phyloP scores from a whole-genome alignment of 2,888 invertebrate species.

The Lasioglossum pauxillum region DNA sequence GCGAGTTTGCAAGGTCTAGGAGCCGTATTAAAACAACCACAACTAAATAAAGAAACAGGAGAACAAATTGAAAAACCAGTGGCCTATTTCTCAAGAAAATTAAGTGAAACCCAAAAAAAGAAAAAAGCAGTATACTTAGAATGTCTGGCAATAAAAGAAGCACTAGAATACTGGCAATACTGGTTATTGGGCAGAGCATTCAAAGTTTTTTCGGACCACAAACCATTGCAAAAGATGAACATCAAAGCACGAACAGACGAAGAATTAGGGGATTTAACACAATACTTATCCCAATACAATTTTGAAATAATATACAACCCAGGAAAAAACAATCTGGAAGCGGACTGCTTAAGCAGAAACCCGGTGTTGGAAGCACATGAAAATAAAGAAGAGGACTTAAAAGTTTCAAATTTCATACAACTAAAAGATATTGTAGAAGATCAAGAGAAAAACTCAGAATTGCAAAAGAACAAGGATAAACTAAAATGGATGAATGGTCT shows the following conservation, averaged over 20 bases:
- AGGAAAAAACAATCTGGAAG: conserved; percentile 20
- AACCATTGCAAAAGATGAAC: conserved; percentile 35
- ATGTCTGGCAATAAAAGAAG: too few relatives aligned
- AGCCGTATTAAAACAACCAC: conserved; percentile 6
- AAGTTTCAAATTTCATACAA: conserved; percentile 4
- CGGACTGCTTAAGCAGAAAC: not conserved
- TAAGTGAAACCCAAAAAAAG: not conserved
- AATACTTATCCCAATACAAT: conserved; percentile 27
- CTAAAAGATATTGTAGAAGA: conserved; percentile 3
- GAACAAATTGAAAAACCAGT: not conserved
- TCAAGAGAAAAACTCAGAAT: not conserved
- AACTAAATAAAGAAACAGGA: not conserved
- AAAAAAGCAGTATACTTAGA: too few relatives aligned
- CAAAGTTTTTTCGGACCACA: conserved; percentile 28
- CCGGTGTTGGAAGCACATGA: conserved; percentile 1
- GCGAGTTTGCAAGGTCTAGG: conserved; percentile 27
- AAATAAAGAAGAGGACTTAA: not conserved
- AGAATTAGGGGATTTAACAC: conserved; percentile 22
- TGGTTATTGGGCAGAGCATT: conserved; percentile 7
- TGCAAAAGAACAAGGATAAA: conserved; percentile 3
- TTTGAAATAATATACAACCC: conserved; percentile 33
- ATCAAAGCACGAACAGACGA: not conserved
- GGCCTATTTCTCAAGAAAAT: too few relatives aligned
- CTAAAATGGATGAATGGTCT: not conserved
- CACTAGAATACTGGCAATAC: too few relatives aligned